phyloP scores from a whole-genome alignment of 1,140 invertebrate species.

The Polypedilum vanderplanki region DNA sequence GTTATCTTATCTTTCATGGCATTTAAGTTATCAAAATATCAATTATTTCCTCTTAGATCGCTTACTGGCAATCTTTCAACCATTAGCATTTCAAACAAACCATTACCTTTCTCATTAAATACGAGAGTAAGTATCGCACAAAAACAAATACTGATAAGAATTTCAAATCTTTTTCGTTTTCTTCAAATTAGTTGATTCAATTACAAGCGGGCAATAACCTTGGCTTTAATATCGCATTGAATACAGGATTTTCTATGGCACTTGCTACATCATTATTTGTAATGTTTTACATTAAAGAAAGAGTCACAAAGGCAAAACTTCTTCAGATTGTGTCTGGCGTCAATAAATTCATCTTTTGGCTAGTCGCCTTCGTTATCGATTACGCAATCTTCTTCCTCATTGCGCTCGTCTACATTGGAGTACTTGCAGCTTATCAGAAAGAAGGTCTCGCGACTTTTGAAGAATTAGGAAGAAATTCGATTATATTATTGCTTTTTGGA shows the following conservation, averaged over 20 bases:
- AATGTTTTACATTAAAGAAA: slow-evolving; percentile 47
- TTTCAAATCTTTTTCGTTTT: background rate
- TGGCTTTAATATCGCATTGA: slow-evolving; percentile 57
- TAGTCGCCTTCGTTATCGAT: slow-evolving; percentile 62
- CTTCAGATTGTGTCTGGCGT: slow-evolving; percentile 61
- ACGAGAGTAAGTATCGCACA: slow-evolving; percentile 30
- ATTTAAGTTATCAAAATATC: background rate
- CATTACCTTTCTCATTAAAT: slow-evolving; percentile 50
- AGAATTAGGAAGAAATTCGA: slow-evolving; percentile 45
- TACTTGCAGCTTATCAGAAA: slow-evolving; percentile 49
- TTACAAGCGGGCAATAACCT: slow-evolving; percentile 48
- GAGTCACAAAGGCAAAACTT: slow-evolving; percentile 38
- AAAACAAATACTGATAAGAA: too few species aligned
- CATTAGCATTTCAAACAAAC: slow-evolving; percentile 60
- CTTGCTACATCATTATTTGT: slow-evolving; percentile 70
- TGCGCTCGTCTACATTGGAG: slow-evolving; percentile 44
- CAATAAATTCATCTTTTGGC: slow-evolving; percentile 59
- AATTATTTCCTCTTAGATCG: slow-evolving; percentile 33
- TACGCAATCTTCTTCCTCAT: slow-evolving; percentile 53
- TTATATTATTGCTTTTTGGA: slow-evolving; percentile 46
- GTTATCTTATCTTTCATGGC: background rate
- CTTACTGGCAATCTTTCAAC: slow-evolving; percentile 37
- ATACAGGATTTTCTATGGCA: slow-evolving; percentile 58
- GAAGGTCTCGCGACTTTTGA: slow-evolving; percentile 45
- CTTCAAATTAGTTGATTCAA: background rate